Conservation (phyloP, 2,113 vertebrate genomes). For the Myrmophylax atrothorax region DNA sequence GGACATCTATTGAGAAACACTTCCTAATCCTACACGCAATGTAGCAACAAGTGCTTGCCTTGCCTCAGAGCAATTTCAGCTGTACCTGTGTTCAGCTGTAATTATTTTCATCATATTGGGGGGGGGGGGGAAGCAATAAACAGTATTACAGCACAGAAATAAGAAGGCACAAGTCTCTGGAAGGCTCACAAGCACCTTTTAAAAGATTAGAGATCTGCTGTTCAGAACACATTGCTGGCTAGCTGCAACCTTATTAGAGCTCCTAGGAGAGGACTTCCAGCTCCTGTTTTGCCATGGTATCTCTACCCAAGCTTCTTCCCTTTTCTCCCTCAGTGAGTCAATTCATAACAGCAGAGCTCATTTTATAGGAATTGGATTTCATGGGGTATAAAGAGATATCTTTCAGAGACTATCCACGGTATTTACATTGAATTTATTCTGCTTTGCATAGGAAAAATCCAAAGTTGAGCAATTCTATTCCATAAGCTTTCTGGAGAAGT, state of each 20-base stretch:
- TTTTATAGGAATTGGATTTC: neutral
- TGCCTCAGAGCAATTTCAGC: neutral
- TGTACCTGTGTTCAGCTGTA: neutral
- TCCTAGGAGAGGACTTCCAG: neutral
- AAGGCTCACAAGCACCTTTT: neutral
- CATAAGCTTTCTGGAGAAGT: conserved; percentile 6
- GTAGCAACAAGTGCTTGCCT: neutral
- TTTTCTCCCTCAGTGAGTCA: neutral
- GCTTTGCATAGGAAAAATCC: conserved; percentile 45
- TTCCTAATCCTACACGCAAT: neutral
- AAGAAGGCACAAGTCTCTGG: neutral
- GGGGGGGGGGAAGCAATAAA: neutral
- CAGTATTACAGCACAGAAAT: neutral
- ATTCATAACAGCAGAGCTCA: neutral
- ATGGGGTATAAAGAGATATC: neutral
- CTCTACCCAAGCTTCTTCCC: neutral
- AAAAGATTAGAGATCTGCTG: neutral
- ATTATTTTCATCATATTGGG: neutral
- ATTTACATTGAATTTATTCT: conserved; percentile 15
- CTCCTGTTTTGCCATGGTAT: neutral
- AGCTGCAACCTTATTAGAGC: neutral
- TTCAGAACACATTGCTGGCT: neutral
- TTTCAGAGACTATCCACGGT: neutral
- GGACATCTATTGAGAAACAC: neutral
- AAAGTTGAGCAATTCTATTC: conserved; percentile 43